Base-by-base conservation (phyloP, 2,113 vertebrate species). In the Aythya baeri region DNA sequence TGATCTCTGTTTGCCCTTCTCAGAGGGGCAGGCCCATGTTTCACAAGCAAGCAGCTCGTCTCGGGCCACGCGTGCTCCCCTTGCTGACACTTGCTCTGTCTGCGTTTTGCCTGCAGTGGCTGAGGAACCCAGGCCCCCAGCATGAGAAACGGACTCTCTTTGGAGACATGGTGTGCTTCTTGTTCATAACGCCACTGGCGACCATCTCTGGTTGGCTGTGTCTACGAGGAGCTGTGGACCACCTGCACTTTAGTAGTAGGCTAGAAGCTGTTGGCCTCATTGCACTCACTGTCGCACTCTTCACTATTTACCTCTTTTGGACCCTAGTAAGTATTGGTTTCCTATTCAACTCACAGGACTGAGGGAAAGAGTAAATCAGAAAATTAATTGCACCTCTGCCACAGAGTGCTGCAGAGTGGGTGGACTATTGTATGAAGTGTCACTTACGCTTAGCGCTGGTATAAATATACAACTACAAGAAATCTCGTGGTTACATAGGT, bases 301-400 rank as follows among this genome's bases (percentile, higher is more conserved):
- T 98, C 97, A 98, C 98, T 61, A 98, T 98, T 98, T 98, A 98
- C 97, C 97, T 98, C 97, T 98, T 98, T 87, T 98, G 98, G 98
- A 98, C 98, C 81, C 96, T 98, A 68, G 98, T 98, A 97, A 98
- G 98, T 98, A 95, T 32, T 62, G 38, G 9, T 63, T 4, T 49
- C 70, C 27, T 77, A 0, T 75, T 70, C 49, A 50, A 55, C 18
- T 71, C 27, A 14, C 9, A 17, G 41, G 55, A 57, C 44, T 49
- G 32, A 70, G 25, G 49, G 38, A 23, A 41, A 8, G 57, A 71
- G n/a, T 9, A 74, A 74, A 31, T 0, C 2, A 50, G 44, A 15
- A 58, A 38, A 26, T 34, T 3, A 55, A 18, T 22, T 2, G 1
- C 21, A 17, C 20, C 17, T 27, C 22, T 76, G 55, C 31, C 23